phyloP scores from a whole-genome alignment of 2,113 vertebrate genomes.

The Merops nubicus region DNA sequence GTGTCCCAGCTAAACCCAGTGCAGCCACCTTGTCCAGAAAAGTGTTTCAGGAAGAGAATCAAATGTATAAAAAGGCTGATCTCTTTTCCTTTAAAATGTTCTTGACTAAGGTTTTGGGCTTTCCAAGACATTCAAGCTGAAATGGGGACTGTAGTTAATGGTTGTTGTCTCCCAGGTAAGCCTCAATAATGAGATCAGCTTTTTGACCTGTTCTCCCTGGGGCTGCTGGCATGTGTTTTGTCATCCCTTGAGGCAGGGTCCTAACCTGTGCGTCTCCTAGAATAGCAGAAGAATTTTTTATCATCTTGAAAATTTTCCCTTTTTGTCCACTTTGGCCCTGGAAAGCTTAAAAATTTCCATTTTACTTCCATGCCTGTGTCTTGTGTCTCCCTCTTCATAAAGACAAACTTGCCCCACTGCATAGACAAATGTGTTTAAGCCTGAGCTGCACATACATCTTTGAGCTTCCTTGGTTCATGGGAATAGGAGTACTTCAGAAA shows the following conservation, averaged over 20 bases:
- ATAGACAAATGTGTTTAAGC: neutral
- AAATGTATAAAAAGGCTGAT: neutral
- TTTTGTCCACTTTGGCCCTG: neutral
- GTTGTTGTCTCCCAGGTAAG: neutral
- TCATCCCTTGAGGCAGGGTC: neutral
- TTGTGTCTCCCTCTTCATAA: neutral
- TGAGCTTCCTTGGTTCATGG: neutral
- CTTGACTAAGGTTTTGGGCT: neutral
- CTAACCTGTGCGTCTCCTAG: neutral
- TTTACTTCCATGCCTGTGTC: neutral
- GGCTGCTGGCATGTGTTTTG: neutral
- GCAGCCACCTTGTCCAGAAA: neutral
- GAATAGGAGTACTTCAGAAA: neutral
- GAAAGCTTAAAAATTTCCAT: neutral
- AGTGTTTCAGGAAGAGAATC: neutral
- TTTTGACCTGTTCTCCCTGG: neutral
- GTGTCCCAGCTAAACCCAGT: neutral
- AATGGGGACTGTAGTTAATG: neutral
- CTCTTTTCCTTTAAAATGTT: neutral
- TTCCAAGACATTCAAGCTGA: neutral
- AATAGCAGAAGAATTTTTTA: neutral
- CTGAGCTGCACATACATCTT: neutral
- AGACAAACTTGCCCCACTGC: neutral
- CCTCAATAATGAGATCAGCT: neutral
- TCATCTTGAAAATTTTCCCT: neutral